Evolutionary conservation across 2,797 vertebrate species (phyloP), one percentile per base, ranked within the genome.

Genomic region (Tapirus indicus): DNA sequence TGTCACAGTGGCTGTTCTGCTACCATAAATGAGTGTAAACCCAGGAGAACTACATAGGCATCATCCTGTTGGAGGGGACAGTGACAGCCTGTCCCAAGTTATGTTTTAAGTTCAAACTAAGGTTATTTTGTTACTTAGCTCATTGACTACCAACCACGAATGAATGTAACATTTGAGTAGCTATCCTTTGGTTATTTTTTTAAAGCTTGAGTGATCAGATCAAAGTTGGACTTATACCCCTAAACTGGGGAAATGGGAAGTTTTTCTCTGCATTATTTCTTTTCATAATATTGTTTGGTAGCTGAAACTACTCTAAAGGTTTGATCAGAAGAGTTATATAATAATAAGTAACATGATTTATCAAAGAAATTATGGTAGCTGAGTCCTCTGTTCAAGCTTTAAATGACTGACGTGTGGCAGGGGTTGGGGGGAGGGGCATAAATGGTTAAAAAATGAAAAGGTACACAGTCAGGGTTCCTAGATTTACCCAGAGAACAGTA

Each of bases 251-350:
- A 94, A 92, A 74, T 0, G 35, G 20, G 38, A 71, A 87, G 21
- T 41, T 90, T 78, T 93, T 69, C 41, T 66, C 66, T 74, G 38
- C 2, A 54, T 35, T 52, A 56, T 49, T 89, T 87, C 27, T 84
- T 56, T 93, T 80, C 16, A 18, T 47, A 94, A 75, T 38, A 95
- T 41, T 54, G n/a, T 91, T 56, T 93, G 29, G 7, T 84, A 83
- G 71, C 29, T 95, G 58, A 94, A 87, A 56, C 35, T n/a, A 35
- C 38, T 82, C 13, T 52, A 60, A 94, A 94, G n/a, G 21, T 75
- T 77, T 78, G 56, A 52, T 60, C 54, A 58, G 27, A 58, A 78
- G 0, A 44, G 47, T n/a, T 72, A 35, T 16, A n/a, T 49, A 38
- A 93, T 66, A 86, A 74, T 77, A 92, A 94, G 71, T 60, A 14